Conservation (phyloP, 2,797 vertebrate genomes). For the Cirrhinus molitorella region DNA sequence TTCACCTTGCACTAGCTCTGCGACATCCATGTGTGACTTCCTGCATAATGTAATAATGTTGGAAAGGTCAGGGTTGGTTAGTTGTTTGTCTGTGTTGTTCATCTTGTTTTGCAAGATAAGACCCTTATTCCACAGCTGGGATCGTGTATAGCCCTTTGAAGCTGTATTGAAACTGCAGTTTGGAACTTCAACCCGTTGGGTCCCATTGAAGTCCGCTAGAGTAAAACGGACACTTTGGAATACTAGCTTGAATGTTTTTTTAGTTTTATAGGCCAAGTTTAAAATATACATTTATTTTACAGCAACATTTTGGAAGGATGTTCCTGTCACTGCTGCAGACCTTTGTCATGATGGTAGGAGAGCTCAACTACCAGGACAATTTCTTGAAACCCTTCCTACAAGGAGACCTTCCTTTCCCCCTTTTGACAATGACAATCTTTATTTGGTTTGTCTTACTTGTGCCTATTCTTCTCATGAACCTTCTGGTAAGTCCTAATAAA, state of each 20-base stretch:
- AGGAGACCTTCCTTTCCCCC: constrained; percentile 75
- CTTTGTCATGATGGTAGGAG: constrained; percentile 90
- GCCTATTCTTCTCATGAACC: constrained; percentile 89
- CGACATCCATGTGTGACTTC: too few relatives aligned
- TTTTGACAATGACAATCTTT: constrained; percentile 80
- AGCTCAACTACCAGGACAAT: constrained; percentile 85
- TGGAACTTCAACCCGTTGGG: too few relatives aligned
- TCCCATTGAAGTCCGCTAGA: too few relatives aligned
- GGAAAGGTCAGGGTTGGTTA: too few relatives aligned
- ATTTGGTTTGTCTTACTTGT: constrained; percentile 83
- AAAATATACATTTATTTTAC: constrained; percentile 53
- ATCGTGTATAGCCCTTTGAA: too few relatives aligned
- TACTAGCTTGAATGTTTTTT: neutral
- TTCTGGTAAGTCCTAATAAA: constrained; percentile 78
- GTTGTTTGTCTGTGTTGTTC: too few relatives aligned
- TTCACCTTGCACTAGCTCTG: too few relatives aligned
- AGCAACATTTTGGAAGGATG: constrained; percentile 80
- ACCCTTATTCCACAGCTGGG: too few relatives aligned
- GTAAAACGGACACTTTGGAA: too few relatives aligned
- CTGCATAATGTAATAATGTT: too few relatives aligned
- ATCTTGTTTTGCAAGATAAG: too few relatives aligned
- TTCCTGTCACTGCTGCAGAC: constrained; percentile 84
- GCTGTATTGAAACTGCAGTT: too few relatives aligned
- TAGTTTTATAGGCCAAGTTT: neutral
- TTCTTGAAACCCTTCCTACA: constrained; percentile 80